These are phyloP conservation scores for Lithobates pipiens DNA, from an alignment of 2,797 vertebrate genomes.

Conservation along the genomic window DNA sequence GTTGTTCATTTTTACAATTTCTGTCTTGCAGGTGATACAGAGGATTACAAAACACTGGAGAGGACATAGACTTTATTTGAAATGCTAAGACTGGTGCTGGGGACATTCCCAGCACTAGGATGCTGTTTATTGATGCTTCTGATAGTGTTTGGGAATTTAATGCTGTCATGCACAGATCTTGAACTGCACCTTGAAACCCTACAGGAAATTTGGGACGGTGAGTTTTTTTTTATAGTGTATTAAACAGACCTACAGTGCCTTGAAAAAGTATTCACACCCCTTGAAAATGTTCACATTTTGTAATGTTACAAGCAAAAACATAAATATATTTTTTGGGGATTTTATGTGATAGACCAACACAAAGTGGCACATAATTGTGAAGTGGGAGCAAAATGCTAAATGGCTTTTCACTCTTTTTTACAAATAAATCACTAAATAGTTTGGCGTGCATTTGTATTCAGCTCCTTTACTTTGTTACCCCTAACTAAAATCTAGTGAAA, in stretches of 20 bases:
- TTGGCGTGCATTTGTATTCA: too few species aligned
- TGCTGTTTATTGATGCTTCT: slow-evolving; percentile 35
- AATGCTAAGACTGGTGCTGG: slow-evolving; percentile 21
- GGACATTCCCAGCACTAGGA: slow-evolving; percentile 21
- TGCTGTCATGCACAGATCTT: slow-evolving; percentile 14
- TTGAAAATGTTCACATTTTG: too few species aligned
- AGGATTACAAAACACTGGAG: background rate
- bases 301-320: too few species aligned
- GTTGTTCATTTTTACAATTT: background rate
- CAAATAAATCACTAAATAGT: too few species aligned
- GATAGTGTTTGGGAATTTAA: slow-evolving; percentile 6
- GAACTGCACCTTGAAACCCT: slow-evolving; percentile 48
- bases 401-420: too few species aligned
- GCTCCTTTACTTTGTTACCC: too few species aligned
- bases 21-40: slow-evolving; percentile 9
- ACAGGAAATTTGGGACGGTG: slow-evolving; percentile 45
- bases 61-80: background rate
- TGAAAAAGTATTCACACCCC: too few species aligned
- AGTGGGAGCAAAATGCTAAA: too few species aligned
- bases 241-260: background rate
- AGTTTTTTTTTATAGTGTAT: background rate
- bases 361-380: too few species aligned
- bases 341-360: too few species aligned
- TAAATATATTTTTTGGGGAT: too few species aligned
- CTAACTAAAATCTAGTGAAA: too few species aligned